Percentiles rank a stretch among this genome's conserved stretches.
phyloP scores from a whole-genome alignment of 1,140 invertebrate species.

The Leptonema lineaticorne region DNA sequence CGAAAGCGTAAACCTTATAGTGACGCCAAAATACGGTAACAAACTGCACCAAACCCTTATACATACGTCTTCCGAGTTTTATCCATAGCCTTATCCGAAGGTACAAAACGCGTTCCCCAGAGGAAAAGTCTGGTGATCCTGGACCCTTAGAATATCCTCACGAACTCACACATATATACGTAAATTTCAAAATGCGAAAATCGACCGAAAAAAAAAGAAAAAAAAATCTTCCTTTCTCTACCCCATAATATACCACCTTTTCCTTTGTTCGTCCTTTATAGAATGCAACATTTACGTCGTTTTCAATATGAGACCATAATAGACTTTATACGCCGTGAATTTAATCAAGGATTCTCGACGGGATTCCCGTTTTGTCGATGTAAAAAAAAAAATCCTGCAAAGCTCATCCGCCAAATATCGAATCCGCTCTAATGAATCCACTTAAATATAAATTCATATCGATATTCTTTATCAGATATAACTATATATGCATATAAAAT shows the following conservation, averaged over 20 bases:
- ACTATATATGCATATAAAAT: no score
- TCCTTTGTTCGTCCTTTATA: no score
- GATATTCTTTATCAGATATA: no score
- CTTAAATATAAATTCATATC: constrained; percentile 30
- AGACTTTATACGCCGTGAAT: not conserved
- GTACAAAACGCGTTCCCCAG: constrained; percentile 1
- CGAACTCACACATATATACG: no score
- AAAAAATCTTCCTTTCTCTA: not conserved
- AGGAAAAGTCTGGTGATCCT: not conserved
- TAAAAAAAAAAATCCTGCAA: not conserved
- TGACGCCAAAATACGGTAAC: no score
- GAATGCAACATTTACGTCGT: no score
- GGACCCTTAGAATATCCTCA: not conserved
- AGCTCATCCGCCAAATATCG: constrained; percentile 16
- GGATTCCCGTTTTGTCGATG: not conserved
- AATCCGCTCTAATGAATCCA: constrained; percentile 28
- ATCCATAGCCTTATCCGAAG: constrained; percentile 2
- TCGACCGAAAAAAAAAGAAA: not conserved
- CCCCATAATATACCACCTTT: not conserved
- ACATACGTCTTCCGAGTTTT: constrained; percentile 12
- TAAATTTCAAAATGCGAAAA: not conserved
- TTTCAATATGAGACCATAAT: no score
- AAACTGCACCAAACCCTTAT: constrained; percentile 5
- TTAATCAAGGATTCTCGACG: constrained; percentile 22
- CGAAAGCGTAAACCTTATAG: no score